Base-by-base conservation (phyloP, 2,113 vertebrate species). In the Hoplias malabaricus region DNA sequence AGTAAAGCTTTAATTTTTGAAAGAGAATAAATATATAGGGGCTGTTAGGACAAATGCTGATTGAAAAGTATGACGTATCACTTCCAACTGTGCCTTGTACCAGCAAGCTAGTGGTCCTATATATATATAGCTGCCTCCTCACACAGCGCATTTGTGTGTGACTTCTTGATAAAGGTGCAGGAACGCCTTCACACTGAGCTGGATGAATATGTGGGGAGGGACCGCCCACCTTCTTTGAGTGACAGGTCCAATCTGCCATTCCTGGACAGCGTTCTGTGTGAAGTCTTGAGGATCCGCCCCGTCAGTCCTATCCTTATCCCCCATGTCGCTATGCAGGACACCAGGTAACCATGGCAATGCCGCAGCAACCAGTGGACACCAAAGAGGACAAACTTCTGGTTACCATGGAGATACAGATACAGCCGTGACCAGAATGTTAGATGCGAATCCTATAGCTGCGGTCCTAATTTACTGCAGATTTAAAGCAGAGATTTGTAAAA, bases 241-340 rank as follows among this genome's bases (percentile, higher is more conserved):
- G 92, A 93, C 80, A 87, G 91, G 0, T 27, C 80, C 7, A 75
- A 62, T 21, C 87, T 94, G 75, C 89, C 90, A 0, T 91, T 90
- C 75, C 86, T 94, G 69, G 91, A 93, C 68, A 86, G 89, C 2
- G 90, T 93, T 14, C 84, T 93, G 75, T 90, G 90, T 1, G 93
- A 94, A 75, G 92, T 92, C 13, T 86, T 94, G 89, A 89, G 93
- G 86, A 93, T 93, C 73, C 80, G 92, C 4, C 93, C 92, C 0
- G 92, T 93, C 53, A 92, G 90, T 80, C 92, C 93, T 0, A 82
- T 94, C 5, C 87, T 94, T 73, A 93, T 94, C 73, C 92, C 93
- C 0, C 93, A 94, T 77, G 88, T 85, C 2, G 92, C 92, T 69
- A 82, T 90, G 87, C 89, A 80, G 3, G 82, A 91, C 89, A 94